Conservation (phyloP, 2,888 invertebrate species). For the Lysandra bellargus region DNA sequence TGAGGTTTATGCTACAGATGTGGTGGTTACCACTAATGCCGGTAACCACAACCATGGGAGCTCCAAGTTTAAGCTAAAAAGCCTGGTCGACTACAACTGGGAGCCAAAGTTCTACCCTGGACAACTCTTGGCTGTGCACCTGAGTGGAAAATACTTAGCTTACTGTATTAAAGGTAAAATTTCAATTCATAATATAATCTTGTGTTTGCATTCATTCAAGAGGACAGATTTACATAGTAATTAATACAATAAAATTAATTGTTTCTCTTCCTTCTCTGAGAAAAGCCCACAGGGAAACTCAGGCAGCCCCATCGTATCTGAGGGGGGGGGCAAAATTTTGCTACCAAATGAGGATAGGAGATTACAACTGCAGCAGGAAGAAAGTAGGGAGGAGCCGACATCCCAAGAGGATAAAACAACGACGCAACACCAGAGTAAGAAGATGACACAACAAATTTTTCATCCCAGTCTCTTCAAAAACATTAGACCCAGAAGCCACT, state of each 20-base stretch:
- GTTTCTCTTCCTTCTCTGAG: neutral
- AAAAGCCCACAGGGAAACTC: neutral
- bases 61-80: conserved; percentile 93
- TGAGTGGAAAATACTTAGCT: conserved; percentile 91
- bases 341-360: neutral
- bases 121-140: conserved; percentile 92
- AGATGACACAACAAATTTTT: neutral
- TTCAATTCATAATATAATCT: neutral
- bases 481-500: neutral
- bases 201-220: neutral
- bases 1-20: conserved; percentile 81
- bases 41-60: conserved; percentile 90
- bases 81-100: conserved; percentile 96
- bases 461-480: neutral
- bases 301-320: too few species aligned
- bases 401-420: too few species aligned
- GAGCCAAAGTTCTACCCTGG: conserved; percentile 93
- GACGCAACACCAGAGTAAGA: too few species aligned
- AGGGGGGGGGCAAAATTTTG: neutral
- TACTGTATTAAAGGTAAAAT: conserved; percentile 92
- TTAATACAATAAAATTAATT: too few species aligned
- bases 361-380: neutral
- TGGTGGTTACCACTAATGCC: conserved; percentile 85
- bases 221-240: too few species aligned
- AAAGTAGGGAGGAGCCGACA: neutral